phyloP scores from a whole-genome alignment of 2,797 vertebrate genomes.

The Lepidocolaptes lacrymiger region DNA sequence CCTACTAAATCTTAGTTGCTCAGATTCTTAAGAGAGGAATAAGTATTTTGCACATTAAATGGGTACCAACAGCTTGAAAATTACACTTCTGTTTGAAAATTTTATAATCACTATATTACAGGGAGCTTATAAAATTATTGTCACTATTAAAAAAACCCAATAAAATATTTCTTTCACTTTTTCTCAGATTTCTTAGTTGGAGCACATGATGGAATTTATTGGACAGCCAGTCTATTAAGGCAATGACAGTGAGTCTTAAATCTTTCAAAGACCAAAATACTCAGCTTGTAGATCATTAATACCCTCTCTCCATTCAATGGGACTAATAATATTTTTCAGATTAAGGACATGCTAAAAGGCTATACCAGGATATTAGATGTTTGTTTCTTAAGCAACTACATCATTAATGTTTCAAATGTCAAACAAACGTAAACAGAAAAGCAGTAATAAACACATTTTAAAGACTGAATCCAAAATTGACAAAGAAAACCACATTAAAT shows the following conservation, averaged over 20 bases:
- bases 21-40: background rate
- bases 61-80: background rate
- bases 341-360: background rate
- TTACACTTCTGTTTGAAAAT: background rate
- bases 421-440: background rate
- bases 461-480: background rate
- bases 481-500: background rate
- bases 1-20: background rate
- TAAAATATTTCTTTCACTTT: background rate
- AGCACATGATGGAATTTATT: background rate
- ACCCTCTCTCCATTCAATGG: background rate
- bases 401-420: background rate
- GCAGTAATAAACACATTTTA: background rate
- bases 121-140: background rate
- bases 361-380: background rate
- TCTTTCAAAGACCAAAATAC: background rate
- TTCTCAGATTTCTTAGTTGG: background rate
- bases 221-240: background rate
- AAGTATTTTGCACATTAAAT: constrained; percentile 10
- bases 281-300: background rate
- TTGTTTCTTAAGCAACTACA: background rate
- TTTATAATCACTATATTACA: background rate
- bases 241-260: background rate
- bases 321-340: background rate
- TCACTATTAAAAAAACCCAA: background rate